These are phyloP conservation scores for Sabatieria punctata DNA, from an alignment of 2,888 invertebrate genomes.

Conservation along the genomic window DNA sequence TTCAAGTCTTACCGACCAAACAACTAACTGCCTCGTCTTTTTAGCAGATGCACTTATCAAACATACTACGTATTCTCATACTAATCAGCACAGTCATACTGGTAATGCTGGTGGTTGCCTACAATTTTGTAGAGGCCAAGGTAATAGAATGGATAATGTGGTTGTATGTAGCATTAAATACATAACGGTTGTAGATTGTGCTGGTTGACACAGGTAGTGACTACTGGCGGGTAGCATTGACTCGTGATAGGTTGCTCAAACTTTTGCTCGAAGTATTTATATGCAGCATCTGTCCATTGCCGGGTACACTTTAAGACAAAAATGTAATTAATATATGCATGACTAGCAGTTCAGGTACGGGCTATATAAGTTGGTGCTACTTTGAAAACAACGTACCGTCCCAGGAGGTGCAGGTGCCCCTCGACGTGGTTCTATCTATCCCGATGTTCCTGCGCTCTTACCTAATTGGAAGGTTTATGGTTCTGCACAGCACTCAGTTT, in stretches of 20 bases:
- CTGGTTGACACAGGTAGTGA: constrained; percentile 99
- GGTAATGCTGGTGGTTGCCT: constrained; percentile 94
- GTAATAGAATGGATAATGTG: constrained; percentile 42
- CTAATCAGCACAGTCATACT: constrained; percentile 98
- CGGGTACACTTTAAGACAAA: constrained; percentile 17
- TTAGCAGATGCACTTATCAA: no score
- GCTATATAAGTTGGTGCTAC: constrained; percentile 9
- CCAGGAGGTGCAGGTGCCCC: constrained; percentile 50
- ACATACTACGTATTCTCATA: no score
- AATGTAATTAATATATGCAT: not conserved
- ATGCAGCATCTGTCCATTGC: constrained; percentile 59
- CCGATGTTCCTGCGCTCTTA: constrained; percentile 99
- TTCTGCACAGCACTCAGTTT: constrained; percentile 95
- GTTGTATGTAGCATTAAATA: not conserved
- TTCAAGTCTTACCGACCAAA: no score
- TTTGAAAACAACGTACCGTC: not conserved
- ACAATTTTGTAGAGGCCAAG: constrained; percentile 99
- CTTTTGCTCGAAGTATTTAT: constrained; percentile 61
- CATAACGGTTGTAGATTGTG: constrained; percentile 57
- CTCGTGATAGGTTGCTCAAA: constrained; percentile 69
- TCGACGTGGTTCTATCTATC: constrained; percentile 87
- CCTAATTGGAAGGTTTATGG: constrained; percentile 95
- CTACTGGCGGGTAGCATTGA: constrained; percentile 99
- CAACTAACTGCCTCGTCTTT: no score
- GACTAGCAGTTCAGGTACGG: not conserved